Base-by-base conservation (phyloP, 2,113 vertebrate genomes). In the Morone chrysops region DNA sequence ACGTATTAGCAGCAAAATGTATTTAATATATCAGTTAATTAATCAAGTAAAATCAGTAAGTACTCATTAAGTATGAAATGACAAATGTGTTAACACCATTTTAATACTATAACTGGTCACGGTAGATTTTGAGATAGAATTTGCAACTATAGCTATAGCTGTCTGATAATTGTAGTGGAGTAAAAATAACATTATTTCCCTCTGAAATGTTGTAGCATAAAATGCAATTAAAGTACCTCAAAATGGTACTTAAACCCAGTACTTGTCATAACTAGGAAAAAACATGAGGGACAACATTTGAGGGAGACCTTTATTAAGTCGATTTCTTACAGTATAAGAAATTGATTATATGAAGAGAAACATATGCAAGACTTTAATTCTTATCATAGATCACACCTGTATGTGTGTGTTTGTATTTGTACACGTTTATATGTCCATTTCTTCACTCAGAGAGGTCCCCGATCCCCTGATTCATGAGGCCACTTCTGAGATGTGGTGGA, bases 401-500 rank as follows among this genome's bases (percentile, higher is more conserved):
- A 57, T 3, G 43, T 22, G 25, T 66, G 41, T 74, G 60, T 83
- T 54, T 48, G 22, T 76, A 17, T 69, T 69, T 75, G 50, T 70
- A 54, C 43, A 67, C 41, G 10, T 60, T 48, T 43, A 17, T 76
- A 45, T 84, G 78, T 90, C 56, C 66, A 36, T 87, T 18, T 61
- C 16, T 81, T 74, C 61, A 62, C n/a, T 54, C n/a, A 31, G 3
- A 31, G 50, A 8, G 62, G 9, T 77, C 38, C 38, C 38, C 6
- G 57, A 60, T 18, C 16, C 50, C 17, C 47, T 38, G 63, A 22
- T 57, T 95, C 93, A 95, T 8, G 93, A 96, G 65, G 95, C 93
- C 86, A 89, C 95, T 87, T 96, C 96, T 17, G 91, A 95, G 70
- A 93, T 93, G 88, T 90, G 94, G 70, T 96, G 94, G 62, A 96